A percentile compares a stretch with the other conserved stretches of the same genome.
Evolutionary conservation across 2,113 vertebrate species (phyloP).

Genomic region (Mellivora capensis): DNA sequence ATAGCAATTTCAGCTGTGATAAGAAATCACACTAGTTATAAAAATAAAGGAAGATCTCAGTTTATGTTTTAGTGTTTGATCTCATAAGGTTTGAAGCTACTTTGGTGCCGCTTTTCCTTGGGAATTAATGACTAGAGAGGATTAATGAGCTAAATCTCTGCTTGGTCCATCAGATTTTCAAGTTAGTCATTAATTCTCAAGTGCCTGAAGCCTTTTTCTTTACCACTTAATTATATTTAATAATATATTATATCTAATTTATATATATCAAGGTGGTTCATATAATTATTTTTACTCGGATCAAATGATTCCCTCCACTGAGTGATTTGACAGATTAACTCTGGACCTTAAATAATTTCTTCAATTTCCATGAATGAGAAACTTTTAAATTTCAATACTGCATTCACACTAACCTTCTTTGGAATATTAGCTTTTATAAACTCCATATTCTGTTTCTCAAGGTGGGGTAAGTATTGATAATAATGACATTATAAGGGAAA

Average conservation of each 20-base stretch:
- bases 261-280: constrained; percentile 39
- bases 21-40: constrained; percentile 52
- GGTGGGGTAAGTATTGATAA: not conserved
- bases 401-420: not conserved
- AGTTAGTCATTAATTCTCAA: constrained; percentile 65
- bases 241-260: constrained; percentile 63
- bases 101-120: not conserved
- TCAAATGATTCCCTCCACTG: constrained; percentile 16
- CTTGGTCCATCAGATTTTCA: constrained; percentile 66
- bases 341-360: constrained; percentile 37
- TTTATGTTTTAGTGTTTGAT: constrained; percentile 64
- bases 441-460: not conserved
- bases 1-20: constrained; percentile 43
- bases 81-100: constrained; percentile 16
- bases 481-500: not conserved
- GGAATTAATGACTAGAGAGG: constrained; percentile 61
- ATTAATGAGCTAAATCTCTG: constrained; percentile 62
- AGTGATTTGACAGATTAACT: constrained; percentile 49
- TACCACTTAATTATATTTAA: constrained; percentile 70
- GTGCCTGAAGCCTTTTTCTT: constrained; percentile 50
- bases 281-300: constrained; percentile 36
- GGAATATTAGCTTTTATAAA: not conserved
- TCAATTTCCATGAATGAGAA: not conserved
- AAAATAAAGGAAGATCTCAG: constrained; percentile 64
- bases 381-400: not conserved